Base-by-base conservation (phyloP, 2,113 vertebrate species). In the Osmerus mordax region DNA sequence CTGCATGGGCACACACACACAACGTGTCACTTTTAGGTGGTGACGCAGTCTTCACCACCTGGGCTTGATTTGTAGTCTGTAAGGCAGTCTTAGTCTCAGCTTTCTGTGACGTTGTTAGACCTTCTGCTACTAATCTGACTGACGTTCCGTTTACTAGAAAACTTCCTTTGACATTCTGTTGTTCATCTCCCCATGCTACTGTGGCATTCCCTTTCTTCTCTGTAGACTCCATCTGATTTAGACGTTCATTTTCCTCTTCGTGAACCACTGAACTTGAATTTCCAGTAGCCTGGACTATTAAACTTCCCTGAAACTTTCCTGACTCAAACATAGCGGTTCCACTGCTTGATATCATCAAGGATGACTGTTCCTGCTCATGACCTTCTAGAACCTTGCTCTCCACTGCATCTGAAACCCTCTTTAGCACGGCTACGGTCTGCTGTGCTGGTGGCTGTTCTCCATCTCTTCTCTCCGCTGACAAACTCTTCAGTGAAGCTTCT, bases 251-350 rank as follows among this genome's bases (percentile, higher is more conserved):
- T 13, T 70, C 64, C 67, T 76, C 81, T 67, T 77, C 79, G 14
- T 61, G 18, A 59, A 65, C 67, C 71, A 81, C 84, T 59, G 66
- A 78, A 69, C 80, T 85, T 70, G 83, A 64, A 63, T 68, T 58
- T 54, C 11, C 69, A 82, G 79, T 84, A 82, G 83, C 88, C 77
- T 80, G 66, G 75, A 72, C 78, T 61, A 74, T 80, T 77, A 4
- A 41, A 82, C 81, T 83, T 81, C 80, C 88, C 76, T 81, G 71
- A 78, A 71, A 78, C 52, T 77, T 81, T 78, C 74, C 79, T 25
- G 71, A 58, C 12, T 74, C 80, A 0, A 69, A 1, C 25, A 72
- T 63, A 41, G 9, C 41, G 64, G 23, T 5, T 53, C 4, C 3
- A 65, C 65, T 78, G 77, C 32, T 36, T 36, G 32, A 36, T 36